Conservation (phyloP, 2,113 vertebrate genomes). For the Nycticebus coucang region DNA sequence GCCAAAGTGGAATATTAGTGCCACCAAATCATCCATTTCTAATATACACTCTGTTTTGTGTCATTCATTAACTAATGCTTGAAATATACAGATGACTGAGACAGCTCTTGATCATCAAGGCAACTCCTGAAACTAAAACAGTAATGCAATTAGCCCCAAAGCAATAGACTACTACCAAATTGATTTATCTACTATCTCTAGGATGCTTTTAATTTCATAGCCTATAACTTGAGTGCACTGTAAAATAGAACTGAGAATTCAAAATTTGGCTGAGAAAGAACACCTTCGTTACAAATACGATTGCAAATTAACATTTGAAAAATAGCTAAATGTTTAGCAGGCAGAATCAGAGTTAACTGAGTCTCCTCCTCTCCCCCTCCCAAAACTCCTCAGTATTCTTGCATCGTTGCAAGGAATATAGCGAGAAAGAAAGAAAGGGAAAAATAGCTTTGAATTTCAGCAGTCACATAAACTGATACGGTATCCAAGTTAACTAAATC, state of each 20-base stretch:
- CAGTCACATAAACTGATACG: not conserved
- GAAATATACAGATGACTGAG: constrained; percentile 33
- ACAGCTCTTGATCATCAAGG: constrained; percentile 36
- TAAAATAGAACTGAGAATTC: constrained; percentile 27
- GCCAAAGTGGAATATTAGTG: constrained; percentile 8
- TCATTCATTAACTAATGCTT: constrained; percentile 9
- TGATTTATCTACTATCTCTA: constrained; percentile 25
- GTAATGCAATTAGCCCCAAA: constrained; percentile 15
- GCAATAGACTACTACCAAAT: constrained; percentile 40
- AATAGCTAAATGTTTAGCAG: constrained; percentile 1
- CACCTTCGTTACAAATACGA: not conserved
- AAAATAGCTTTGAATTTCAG: not conserved
- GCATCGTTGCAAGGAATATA: not conserved
- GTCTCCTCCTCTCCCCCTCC: not conserved
- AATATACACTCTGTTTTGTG: not conserved
- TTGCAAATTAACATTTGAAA: constrained; percentile 15
- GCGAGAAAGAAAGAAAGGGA: not conserved
- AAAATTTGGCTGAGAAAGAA: constrained; percentile 43
- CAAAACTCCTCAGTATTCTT: not conserved
- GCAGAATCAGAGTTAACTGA: not conserved
- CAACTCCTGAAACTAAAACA: constrained; percentile 39
- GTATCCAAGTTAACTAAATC: not conserved
- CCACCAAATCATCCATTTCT: constrained; percentile 45
- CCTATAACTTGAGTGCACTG: not conserved
- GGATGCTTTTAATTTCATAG: constrained; percentile 46